phyloP scores from a whole-genome alignment of 1,140 invertebrate species.

The Venturia canescens region DNA sequence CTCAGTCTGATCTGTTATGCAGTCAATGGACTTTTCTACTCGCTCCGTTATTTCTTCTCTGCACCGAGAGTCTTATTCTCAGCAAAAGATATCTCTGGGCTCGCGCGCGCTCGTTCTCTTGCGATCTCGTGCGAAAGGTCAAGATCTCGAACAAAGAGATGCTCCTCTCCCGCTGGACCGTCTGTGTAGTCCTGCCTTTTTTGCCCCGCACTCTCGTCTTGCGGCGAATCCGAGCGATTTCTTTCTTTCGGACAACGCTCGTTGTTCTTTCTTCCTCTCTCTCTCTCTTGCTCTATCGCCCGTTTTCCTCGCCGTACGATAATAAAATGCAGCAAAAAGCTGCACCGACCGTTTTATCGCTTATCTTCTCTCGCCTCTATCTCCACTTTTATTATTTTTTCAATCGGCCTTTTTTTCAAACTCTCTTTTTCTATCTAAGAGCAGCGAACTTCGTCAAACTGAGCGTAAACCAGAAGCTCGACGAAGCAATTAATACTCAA shows the following conservation, averaged over 20 bases:
- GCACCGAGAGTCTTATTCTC: background rate
- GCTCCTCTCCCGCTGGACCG: constrained; percentile 23
- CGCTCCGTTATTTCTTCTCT: background rate
- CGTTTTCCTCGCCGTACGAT: background rate
- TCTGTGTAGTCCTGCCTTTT: background rate
- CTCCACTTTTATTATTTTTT: background rate
- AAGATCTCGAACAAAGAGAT: constrained; percentile 57
- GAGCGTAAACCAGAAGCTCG: constrained; percentile 24
- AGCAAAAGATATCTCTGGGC: background rate
- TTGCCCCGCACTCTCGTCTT: background rate
- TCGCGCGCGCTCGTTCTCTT: constrained; percentile 49
- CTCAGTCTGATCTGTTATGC: background rate
- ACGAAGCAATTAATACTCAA: constrained; percentile 53
- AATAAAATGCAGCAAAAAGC: constrained; percentile 17
- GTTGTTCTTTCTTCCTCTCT: constrained; percentile 17
- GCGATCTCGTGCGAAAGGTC: constrained; percentile 55
- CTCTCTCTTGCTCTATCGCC: background rate
- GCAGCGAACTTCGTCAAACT: background rate
- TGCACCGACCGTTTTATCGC: constrained; percentile 12
- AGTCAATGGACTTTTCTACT: constrained; percentile 1
- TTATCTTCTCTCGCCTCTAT: background rate
- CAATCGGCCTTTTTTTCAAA: background rate
- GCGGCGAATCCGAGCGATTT: constrained; percentile 30
- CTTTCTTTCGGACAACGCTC: constrained; percentile 39
- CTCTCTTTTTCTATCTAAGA: constrained; percentile 13